Conservation (phyloP, 2,888 invertebrate genomes). For the Sinhomidia bicolor region DNA sequence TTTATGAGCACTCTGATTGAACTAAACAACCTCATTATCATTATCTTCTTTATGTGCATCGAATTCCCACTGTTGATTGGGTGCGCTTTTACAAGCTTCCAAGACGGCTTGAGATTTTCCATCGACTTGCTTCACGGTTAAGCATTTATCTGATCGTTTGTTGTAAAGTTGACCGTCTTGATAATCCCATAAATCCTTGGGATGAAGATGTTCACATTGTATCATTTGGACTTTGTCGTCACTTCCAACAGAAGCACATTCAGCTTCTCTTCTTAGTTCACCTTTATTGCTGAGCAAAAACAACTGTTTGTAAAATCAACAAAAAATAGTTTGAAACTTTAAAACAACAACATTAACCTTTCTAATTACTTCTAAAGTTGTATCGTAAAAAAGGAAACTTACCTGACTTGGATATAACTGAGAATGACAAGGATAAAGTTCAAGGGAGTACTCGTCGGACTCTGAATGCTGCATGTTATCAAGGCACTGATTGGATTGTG, state of each 20-base stretch:
- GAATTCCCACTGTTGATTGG: slow-evolving; percentile 76
- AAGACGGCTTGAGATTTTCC: slow-evolving; percentile 67
- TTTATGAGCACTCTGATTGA: neutral
- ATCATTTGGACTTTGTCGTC: slow-evolving; percentile 77
- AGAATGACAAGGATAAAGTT: slow-evolving; percentile 89
- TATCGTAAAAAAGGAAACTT: too few species aligned
- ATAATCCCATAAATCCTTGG: slow-evolving; percentile 76
- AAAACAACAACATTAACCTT: too few species aligned
- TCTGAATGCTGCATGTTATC: slow-evolving; percentile 90
- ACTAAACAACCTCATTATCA: slow-evolving; percentile 57
- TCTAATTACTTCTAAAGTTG: too few species aligned
- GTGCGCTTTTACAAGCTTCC: slow-evolving; percentile 46
- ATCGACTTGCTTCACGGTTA: slow-evolving; percentile 69
- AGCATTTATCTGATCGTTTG: slow-evolving; percentile 70
- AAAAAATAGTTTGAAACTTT: too few species aligned
- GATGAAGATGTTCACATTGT: slow-evolving; percentile 75
- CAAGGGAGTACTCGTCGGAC: slow-evolving; percentile 86
- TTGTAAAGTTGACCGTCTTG: slow-evolving; percentile 74
- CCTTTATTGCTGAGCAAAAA: slow-evolving; percentile 88
- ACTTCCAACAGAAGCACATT: slow-evolving; percentile 85
- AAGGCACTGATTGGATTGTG: slow-evolving; percentile 86
- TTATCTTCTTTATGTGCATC: slow-evolving; percentile 68
- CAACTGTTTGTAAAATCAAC: slow-evolving; percentile 83
- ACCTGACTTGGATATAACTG: slow-evolving; percentile 86
- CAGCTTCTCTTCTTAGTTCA: slow-evolving; percentile 89